Base-by-base conservation (phyloP, 2,888 invertebrate genomes). In the Polylopha cassiicola region DNA sequence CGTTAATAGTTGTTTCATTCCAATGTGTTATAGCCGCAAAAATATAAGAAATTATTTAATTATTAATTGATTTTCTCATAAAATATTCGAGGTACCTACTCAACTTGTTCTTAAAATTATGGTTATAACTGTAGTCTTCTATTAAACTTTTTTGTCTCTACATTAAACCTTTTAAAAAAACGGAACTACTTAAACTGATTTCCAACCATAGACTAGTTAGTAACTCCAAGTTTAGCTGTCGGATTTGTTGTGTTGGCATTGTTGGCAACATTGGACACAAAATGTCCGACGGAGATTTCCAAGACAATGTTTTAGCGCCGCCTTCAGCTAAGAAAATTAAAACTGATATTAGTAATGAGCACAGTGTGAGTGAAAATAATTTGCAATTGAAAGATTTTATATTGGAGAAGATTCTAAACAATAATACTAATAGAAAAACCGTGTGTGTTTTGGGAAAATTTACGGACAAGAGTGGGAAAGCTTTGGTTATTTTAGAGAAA, bases 401-500 rank as follows among this genome's bases (percentile, higher is more conserved):
- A 48, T 67, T 91, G 5, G 88, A 88, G 48, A 88, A 89, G 57
- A 86, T 95, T 46, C 76, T 95, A 44, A 89, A 87, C 53, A 92
- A 92, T 61, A 93, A 92, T 65, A 90, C 90, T 0, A 88, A 89
- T 39, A 87, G 90, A 21, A 95, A 95, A 85, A 86, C 87, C 3
- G 87, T 93, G 56, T 90, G 88, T 70, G 68, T 94, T 24, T 87
- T 90, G 53, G 95, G 95, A 9, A 87, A 76, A 47, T 93, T 94
- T 55, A 75, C 75, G 43, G 87, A 88, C 43, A 81, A 84, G 64
- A 85, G 87, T 57, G 89, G 88, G 53, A 80, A 87, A 46, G 95
- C 92, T 9, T 82, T 96, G 46, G 78, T 96, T 39, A 71, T 95
- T 50, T 84, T 96, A 22, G 95, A 96, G 65, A 96, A 95, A 74